phyloP scores from a whole-genome alignment of 2,888 invertebrate genomes.

The Mesochorus sp. region DNA sequence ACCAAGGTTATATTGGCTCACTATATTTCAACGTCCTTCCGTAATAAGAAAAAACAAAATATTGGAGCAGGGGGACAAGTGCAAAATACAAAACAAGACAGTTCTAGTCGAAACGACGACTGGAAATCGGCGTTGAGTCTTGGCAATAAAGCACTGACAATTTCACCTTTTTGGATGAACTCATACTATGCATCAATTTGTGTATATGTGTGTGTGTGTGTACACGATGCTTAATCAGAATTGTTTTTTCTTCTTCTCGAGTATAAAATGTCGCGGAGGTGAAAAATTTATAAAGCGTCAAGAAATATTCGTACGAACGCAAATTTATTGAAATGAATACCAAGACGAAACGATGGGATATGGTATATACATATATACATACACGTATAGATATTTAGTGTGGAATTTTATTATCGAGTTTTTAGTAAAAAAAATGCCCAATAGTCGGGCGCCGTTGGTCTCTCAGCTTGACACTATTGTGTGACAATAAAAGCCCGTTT shows the following conservation, averaged over 20 bases:
- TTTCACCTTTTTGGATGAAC: slow-evolving; percentile 6
- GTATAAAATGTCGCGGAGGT: no score
- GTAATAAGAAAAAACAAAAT: slow-evolving; percentile 29
- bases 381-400: no score
- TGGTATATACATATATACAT: no score
- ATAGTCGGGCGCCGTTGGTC: not conserved
- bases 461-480: slow-evolving; percentile 46
- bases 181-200: slow-evolving; percentile 16
- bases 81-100: not conserved
- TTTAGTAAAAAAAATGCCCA: no score
- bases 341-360: not conserved
- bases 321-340: not conserved
- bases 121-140: not conserved
- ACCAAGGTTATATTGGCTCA: no score
- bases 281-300: no score
- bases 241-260: no score
- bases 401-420: no score
- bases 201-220: slow-evolving; percentile 8
- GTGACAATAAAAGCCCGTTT: slow-evolving; percentile 52
- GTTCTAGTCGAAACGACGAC: not conserved
- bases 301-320: no score
- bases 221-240: not conserved
- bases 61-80: slow-evolving; percentile 64
- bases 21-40: slow-evolving; percentile 53
- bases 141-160: not conserved